These are phyloP conservation scores for Ia io DNA, from an alignment of 2,113 vertebrate genomes.

Conservation along the genomic window DNA sequence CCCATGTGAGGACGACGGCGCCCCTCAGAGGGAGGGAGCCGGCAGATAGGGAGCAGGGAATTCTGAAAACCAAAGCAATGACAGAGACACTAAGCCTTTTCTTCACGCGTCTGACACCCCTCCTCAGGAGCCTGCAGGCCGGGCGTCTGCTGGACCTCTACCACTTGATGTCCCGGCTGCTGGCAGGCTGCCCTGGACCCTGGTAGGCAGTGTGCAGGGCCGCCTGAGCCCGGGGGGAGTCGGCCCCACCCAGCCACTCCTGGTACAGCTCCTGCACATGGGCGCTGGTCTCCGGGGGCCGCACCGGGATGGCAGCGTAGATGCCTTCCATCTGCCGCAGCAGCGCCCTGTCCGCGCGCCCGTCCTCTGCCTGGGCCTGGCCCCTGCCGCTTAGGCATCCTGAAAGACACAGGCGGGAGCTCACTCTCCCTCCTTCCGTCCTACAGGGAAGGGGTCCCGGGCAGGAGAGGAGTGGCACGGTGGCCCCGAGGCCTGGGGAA, in stretches of 20 bases:
- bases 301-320: conserved; percentile 87
- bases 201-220: conserved; percentile 88
- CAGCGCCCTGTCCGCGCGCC: conserved; percentile 86
- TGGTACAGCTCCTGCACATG: conserved; percentile 88
- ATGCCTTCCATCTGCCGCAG: conserved; percentile 92
- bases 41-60: not conserved
- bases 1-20: not conserved
- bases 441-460: not conserved
- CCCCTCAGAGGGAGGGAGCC: not conserved
- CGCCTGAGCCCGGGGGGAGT: conserved; percentile 83
- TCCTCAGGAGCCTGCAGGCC: too few relatives aligned
- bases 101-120: too few relatives aligned
- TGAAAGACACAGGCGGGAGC: conserved; percentile 61
- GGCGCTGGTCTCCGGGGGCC: conserved; percentile 85
- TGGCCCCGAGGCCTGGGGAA: not conserved
- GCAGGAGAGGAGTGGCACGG: not conserved
- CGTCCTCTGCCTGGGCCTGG: conserved; percentile 83
- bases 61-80: not conserved
- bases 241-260: conserved; percentile 92
- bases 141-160: not conserved
- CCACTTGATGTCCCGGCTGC: conserved; percentile 85
- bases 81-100: too few relatives aligned
- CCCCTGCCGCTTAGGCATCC: conserved; percentile 93
- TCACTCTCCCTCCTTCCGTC: not conserved
- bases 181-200: conserved; percentile 60